phyloP scores from a whole-genome alignment of 1,140 invertebrate species.

The Aphidius ervi region DNA sequence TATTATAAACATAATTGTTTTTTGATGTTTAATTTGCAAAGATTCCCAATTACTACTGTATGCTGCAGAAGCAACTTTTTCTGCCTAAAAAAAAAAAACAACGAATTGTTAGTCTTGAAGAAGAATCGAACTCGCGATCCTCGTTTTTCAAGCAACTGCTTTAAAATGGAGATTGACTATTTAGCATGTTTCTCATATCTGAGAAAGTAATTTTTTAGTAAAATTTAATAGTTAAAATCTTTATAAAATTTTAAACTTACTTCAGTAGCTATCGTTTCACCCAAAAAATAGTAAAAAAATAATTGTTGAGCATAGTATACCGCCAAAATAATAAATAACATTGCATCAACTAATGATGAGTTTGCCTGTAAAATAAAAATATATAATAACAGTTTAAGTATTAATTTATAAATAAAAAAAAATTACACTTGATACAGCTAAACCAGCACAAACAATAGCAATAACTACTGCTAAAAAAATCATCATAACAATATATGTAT shows the following conservation, averaged over 20 bases:
- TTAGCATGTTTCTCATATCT: no score
- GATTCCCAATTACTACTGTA: constrained; percentile 20
- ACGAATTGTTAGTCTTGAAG: neutral
- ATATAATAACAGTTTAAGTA: neutral
- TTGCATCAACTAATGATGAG: neutral
- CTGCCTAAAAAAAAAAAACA: constrained; percentile 6
- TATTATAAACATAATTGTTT: constrained; percentile 18
- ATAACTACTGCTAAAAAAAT: constrained; percentile 21
- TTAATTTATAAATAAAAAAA: no score
- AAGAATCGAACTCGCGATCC: no score
- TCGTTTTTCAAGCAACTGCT: no score
- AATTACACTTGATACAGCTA: constrained; percentile 20
- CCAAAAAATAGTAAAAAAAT: constrained; percentile 20
- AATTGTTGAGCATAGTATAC: constrained; percentile 22
- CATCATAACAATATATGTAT: constrained; percentile 20
- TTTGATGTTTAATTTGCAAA: constrained; percentile 10
- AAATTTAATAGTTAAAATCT: no score
- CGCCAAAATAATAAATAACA: constrained; percentile 17
- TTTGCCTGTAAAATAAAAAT: constrained; percentile 10
- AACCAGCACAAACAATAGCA: constrained; percentile 22
- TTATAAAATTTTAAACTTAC: constrained; percentile 7
- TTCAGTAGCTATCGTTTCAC: constrained; percentile 10
- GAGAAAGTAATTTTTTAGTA: no score
- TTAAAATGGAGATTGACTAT: no score
- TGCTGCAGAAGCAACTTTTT: constrained; percentile 11